Evolutionary conservation across 2,797 vertebrate genomes (phyloP).

Genomic region (Phalloptychus januarius): DNA sequence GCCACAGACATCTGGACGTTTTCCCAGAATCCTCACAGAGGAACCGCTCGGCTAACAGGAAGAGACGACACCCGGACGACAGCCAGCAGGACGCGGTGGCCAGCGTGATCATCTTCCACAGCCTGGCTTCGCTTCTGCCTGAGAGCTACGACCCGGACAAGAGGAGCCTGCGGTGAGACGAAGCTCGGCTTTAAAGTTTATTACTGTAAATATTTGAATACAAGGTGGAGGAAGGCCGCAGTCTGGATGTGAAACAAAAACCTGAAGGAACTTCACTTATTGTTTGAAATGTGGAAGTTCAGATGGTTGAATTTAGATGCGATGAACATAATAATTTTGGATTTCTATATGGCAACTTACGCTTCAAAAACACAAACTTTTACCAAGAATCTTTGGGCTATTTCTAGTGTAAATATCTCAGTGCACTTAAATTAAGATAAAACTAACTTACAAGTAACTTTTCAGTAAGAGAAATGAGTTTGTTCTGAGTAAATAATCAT

Average conservation of each 20-base stretch:
- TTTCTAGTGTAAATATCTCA: no score
- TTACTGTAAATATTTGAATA: background rate
- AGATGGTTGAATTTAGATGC: background rate
- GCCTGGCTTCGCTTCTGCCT: conserved; percentile 88
- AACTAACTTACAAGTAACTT: no score
- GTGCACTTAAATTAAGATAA: no score
- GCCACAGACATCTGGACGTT: conserved; percentile 75
- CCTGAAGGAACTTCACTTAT: background rate
- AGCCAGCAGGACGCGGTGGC: conserved; percentile 87
- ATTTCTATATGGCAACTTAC: background rate
- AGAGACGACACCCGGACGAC: conserved; percentile 82
- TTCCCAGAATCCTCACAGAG: conserved; percentile 67
- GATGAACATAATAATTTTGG: background rate
- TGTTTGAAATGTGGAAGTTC: background rate
- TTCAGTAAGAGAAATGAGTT: no score
- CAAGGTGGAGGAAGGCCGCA: background rate
- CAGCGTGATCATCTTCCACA: conserved; percentile 94
- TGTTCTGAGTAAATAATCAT: no score
- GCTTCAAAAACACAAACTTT: no score
- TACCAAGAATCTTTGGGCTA: no score
- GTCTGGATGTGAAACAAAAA: background rate
- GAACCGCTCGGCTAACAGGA: conserved; percentile 78
- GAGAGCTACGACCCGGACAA: conserved; percentile 92
- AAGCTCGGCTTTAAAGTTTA: background rate
- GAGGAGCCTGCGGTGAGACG: conserved; percentile 89